A percentile compares a stretch with the other conserved stretches of the same genome.
phyloP scores from a whole-genome alignment of 2,888 invertebrate species.

The Psylliodes chrysocephalus region DNA sequence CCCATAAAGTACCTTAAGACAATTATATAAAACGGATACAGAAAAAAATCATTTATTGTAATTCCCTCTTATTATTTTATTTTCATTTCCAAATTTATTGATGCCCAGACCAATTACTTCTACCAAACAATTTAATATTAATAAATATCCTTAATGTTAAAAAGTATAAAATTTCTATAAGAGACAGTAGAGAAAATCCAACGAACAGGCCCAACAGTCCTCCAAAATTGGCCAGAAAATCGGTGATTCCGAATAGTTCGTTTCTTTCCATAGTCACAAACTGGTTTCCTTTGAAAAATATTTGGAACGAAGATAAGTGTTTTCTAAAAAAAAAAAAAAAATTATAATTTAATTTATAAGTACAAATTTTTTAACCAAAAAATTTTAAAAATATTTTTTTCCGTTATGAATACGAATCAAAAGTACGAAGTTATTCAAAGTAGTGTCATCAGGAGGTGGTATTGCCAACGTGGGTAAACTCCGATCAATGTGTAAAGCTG shows the following conservation, averaged over 20 bases:
- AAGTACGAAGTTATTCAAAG: no score
- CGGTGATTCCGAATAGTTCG: conserved; percentile 75
- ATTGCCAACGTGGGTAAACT: no score
- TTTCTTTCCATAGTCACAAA: conserved; percentile 75
- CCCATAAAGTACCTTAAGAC: no score
- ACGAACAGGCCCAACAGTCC: conserved; percentile 69
- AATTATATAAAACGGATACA: no score
- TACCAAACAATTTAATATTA: conserved; percentile 51
- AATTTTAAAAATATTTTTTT: no score
- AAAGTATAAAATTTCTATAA: conserved; percentile 68
- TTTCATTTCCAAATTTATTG: neutral
- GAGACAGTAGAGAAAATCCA: conserved; percentile 60
- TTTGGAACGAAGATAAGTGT: conserved; percentile 69
- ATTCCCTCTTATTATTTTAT: no score
- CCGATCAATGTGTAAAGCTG: no score
- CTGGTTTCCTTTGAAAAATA: conserved; percentile 77
- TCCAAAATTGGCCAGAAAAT: conserved; percentile 77
- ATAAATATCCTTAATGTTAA: conserved; percentile 61
- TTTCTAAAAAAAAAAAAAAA: conserved; percentile 45
- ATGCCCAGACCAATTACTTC: conserved; percentile 47
- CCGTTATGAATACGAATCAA: no score
- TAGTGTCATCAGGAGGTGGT: no score
- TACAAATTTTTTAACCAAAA: no score
- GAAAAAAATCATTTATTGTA: no score
- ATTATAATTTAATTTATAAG: no score